phyloP scores from a whole-genome alignment of 2,888 invertebrate species.

The Lasioglossum marginatum region DNA sequence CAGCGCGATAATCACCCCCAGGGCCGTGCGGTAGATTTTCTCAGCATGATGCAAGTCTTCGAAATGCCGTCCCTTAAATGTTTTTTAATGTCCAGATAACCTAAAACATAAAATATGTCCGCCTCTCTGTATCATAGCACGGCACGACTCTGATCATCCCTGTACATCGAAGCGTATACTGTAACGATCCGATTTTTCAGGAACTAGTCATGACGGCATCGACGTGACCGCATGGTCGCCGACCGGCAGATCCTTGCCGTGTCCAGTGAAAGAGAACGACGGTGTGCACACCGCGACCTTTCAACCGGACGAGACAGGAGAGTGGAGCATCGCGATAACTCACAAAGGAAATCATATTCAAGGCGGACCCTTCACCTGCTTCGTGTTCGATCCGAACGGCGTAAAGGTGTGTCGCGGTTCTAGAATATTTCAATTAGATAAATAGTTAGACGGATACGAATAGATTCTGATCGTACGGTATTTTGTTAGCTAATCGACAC shows the following conservation, averaged over 20 bases:
- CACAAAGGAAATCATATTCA: conserved; percentile 98
- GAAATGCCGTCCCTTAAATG: no score
- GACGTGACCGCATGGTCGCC: conserved; percentile 97
- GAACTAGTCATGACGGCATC: conserved; percentile 88
- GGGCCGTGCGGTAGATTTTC: no score
- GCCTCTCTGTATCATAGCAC: no score
- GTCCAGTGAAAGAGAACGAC: conserved; percentile 94
- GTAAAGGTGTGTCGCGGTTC: conserved; percentile 87
- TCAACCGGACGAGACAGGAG: conserved; percentile 98
- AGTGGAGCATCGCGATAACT: conserved; percentile 98
- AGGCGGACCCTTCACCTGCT: conserved; percentile 98
- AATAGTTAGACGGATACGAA: not conserved
- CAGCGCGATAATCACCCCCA: not conserved
- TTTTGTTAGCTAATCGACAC: conserved; percentile 87
- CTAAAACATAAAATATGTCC: no score
- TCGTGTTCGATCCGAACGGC: conserved; percentile 97
- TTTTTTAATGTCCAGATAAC: no score
- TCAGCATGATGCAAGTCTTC: no score
- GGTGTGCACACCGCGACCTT: conserved; percentile 98
- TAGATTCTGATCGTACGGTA: not conserved
- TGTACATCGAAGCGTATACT: not conserved
- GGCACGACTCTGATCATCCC: not conserved
- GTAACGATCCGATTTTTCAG: conserved; percentile 61
- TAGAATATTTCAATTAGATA: not conserved
- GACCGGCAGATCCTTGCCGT: conserved; percentile 92